Evolutionary conservation across 2,797 vertebrate genomes (phyloP), one percentile per base, ranked within the genome.

Genomic region (Pseudochromis fuscus): DNA sequence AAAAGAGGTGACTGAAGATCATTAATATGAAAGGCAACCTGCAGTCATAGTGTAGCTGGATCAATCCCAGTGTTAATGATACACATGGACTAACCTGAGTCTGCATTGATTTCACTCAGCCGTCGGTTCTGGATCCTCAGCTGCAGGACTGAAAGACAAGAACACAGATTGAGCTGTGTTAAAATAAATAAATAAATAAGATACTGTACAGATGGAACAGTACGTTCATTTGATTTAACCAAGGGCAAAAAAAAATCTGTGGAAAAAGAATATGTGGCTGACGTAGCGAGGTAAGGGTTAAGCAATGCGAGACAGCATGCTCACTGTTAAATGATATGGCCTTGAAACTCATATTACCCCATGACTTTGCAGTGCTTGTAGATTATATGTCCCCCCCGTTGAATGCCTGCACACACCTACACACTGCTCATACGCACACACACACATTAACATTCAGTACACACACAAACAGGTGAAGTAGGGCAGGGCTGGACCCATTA

Each of bases 91-190:
- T 88, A 69, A 95, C 94, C 94, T 63, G 91, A 45, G 71, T 94
- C 94, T 46, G 91, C 89, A 86, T 86, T 94, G 83, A 94, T 93
- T 85, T 95, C 94, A 79, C 93, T 95, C 83, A 95, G 95, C 81
- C 93, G 92, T 74, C 95, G 93, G 83, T 96, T 95, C 83, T 96
- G 95, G 84, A 96, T 96, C 91, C 95, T 93, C 88, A 96, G 21
- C 91, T 96, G 95, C 85, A 96, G 92, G 44, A 96, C 95, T 96
- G 89, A 68, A 91, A 88, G 52, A 86, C 52, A 89, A 72, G 62
- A 85, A 48, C 21, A 80, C 13, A 86, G 53, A 62, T 27, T 33
- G 38, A 73, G 50, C 21, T 42, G 49, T n/a, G 23, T 55, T 48
- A 10, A 31, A n/a, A 23, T 15, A 15, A 7, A 18, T 2, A 15